Percentiles rank a stretch among this genome's conserved stretches.
Conservation (phyloP, 2,888 invertebrate genomes). For the Halictus ligatus region DNA sequence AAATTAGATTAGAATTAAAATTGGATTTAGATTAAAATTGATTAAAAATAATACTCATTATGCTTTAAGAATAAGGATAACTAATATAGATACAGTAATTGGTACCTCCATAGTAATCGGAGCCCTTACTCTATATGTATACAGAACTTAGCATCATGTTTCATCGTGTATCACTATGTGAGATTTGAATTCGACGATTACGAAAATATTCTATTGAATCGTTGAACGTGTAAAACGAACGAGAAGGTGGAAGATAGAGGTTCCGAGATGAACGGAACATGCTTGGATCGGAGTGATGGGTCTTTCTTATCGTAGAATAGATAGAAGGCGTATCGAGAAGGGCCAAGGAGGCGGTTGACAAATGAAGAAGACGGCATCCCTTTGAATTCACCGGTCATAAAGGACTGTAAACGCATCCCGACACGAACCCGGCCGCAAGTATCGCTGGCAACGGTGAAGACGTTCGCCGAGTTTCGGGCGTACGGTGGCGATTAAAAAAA, state of each 20-base stretch:
- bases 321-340: slow-evolving; percentile 55
- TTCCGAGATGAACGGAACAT: background rate
- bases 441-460: slow-evolving; percentile 45
- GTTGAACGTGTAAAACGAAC: background rate
- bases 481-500: slow-evolving; percentile 67
- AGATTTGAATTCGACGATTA: background rate
- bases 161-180: too few species aligned
- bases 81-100: too few species aligned
- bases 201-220: slow-evolving; percentile 3
- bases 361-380: slow-evolving; percentile 72
- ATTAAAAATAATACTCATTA: too few species aligned
- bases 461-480: slow-evolving; percentile 46
- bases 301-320: slow-evolving; percentile 59
- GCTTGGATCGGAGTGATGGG: slow-evolving; percentile 17
- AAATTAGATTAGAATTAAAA: too few species aligned
- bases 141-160: background rate
- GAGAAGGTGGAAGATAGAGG: background rate
- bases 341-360: slow-evolving; percentile 68
- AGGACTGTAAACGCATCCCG: slow-evolving; percentile 54
- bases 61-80: too few species aligned
- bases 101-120: too few species aligned
- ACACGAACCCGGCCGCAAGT: slow-evolving; percentile 53
- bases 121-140: background rate
- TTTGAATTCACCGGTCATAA: slow-evolving; percentile 60
- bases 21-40: too few species aligned